These are phyloP conservation scores for Regulus satrapa DNA, from an alignment of 2,113 vertebrate genomes.

Conservation along the genomic window DNA sequence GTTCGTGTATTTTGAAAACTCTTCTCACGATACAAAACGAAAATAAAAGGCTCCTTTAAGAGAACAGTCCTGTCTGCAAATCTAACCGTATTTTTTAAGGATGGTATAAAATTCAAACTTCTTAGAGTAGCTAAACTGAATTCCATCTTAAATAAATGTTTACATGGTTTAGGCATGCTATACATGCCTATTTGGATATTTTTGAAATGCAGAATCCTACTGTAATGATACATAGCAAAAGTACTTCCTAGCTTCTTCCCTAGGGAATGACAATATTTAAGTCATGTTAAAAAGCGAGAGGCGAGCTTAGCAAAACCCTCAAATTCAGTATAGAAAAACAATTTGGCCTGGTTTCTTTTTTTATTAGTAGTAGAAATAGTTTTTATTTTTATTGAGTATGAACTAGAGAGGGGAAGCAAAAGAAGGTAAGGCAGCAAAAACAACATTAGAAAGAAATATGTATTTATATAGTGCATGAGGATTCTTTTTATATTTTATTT, in stretches of 20 bases:
- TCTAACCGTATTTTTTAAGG: neutral
- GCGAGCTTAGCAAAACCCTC: neutral
- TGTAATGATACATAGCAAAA: neutral
- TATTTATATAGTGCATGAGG: neutral
- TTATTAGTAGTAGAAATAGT: accelerated
- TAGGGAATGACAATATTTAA: neutral
- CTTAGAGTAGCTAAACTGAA: neutral
- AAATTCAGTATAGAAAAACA: neutral
- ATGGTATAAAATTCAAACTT: neutral
- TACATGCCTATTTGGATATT: neutral
- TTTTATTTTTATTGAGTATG: neutral
- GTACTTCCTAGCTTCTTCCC: neutral
- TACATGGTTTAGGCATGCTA: slow-evolving; percentile 4
- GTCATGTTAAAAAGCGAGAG: neutral
- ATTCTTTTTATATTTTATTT: neutral
- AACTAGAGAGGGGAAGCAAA: neutral
- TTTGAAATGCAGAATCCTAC: neutral
- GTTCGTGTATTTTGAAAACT: neutral
- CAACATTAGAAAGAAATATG: neutral
- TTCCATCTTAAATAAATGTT: slow-evolving; percentile 37
- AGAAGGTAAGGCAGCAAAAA: neutral
- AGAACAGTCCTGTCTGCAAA: neutral
- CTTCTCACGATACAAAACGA: neutral
- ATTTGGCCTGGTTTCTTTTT: neutral
- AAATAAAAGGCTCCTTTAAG: neutral